These are phyloP conservation scores for Lepilemur ruficaudatus DNA, from an alignment of 2,797 vertebrate genomes.

Conservation along the genomic window DNA sequence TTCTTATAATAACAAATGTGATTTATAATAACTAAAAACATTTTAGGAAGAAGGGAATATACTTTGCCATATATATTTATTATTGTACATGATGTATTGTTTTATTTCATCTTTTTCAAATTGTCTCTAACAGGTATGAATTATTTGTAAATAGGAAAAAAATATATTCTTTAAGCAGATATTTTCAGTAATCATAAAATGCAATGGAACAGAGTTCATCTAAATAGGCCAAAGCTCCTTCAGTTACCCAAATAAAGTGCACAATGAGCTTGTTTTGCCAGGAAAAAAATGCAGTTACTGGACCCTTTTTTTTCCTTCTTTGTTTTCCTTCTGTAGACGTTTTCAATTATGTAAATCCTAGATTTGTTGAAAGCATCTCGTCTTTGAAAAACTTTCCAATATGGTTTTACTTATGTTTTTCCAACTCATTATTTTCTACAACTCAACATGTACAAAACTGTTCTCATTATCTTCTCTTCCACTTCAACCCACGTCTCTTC, in stretches of 20 bases:
- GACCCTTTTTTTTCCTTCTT: background rate
- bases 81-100: background rate
- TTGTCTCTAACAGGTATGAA: background rate
- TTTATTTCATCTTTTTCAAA: constrained; percentile 19
- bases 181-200: constrained; percentile 6
- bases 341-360: constrained; percentile 17
- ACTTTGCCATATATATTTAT: background rate
- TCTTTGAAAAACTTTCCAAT: background rate
- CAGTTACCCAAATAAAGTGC: background rate
- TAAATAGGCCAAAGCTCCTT: background rate
- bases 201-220: background rate
- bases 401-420: background rate
- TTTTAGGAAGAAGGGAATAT: background rate
- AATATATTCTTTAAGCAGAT: background rate
- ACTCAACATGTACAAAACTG: background rate
- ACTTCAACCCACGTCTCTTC: background rate
- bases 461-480: background rate
- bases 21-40: background rate
- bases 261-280: background rate
- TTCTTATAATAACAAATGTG: background rate
- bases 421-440: background rate
- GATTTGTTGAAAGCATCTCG: background rate
- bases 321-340: background rate
- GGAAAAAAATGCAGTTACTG: background rate
- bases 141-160: constrained; percentile 17